Evolutionary conservation across 2,797 vertebrate species (phyloP), one percentile per base, ranked within the genome.

Genomic region (Chromobotia macracanthus): DNA sequence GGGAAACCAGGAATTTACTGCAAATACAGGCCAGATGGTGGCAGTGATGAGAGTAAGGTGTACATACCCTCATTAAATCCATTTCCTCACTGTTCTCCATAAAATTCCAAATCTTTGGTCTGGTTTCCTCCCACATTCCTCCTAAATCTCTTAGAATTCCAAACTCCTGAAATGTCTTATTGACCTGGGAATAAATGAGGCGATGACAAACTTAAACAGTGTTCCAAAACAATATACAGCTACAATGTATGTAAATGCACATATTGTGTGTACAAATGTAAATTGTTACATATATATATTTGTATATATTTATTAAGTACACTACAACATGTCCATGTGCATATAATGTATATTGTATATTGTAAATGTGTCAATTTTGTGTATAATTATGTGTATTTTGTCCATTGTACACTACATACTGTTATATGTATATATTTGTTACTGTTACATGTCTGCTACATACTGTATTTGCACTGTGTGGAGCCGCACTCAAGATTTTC

Each of bases 121-220:
- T 94, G 88, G 97, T 90, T 85, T 98, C 97, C 70, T 96, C 94
- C 97, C 97, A 99, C 96, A 97, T 97, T 58, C 95, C 96, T 5
- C 96, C 95, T 0, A 98, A 90, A 86, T 99, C 96, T 84, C 95
- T 91, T 86, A 99, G 95, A 69, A 98, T 94, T 72, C 95, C 93
- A 2, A 99, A 89, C 83, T 99, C 96, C 91, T 98, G 96, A 89
- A 99, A 99, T 1, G 97, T 99, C 86, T 94, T 95, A 89, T 99
- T 99, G 81, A 98, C 95, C 97, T 99, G 84, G 67, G 85, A 56
- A 18, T 44, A 69, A 19, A 73, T 16, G 19, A 75, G 41, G 13
- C 2, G 16, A 68, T 1, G 0, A 73, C 3, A 60, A 53, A 56
- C 3, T 23, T 48, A 23, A 35, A 18, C n/a, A 10, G 10, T 28